Percentiles rank a stretch among this genome's conserved stretches.
Conservation (phyloP, 2,888 invertebrate species). For the Macaria notata region DNA sequence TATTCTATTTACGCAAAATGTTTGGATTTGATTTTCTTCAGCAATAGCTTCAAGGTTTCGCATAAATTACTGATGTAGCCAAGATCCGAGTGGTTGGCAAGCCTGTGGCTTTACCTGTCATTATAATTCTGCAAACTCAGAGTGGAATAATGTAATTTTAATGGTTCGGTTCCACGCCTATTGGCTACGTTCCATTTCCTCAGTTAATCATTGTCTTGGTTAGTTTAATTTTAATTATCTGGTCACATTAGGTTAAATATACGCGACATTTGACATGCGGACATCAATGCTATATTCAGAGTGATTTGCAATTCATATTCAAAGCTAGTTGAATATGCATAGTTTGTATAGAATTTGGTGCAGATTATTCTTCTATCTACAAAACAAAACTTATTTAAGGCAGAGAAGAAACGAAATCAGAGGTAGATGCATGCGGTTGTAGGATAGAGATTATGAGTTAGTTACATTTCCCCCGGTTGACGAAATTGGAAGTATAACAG, state of each 20-base stretch:
- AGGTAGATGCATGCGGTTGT: too few relatives aligned
- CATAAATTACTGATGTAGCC: slow-evolving; percentile 14
- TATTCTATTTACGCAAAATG: slow-evolving; percentile 14
- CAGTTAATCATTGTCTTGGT: slow-evolving; percentile 6
- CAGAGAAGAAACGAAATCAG: too few relatives aligned
- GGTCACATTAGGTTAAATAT: neutral
- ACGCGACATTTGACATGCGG: too few relatives aligned
- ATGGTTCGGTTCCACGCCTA: slow-evolving; percentile 3
- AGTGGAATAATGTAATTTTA: slow-evolving; percentile 19
- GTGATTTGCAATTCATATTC: too few relatives aligned
- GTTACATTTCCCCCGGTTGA: neutral
- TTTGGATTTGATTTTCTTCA: slow-evolving; percentile 10
- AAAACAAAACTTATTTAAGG: too few relatives aligned
- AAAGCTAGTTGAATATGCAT: too few relatives aligned
- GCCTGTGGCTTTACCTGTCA: slow-evolving; percentile 16
- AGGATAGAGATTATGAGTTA: too few relatives aligned
- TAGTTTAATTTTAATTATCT: slow-evolving; percentile 2
- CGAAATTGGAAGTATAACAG: slow-evolving; percentile 15
- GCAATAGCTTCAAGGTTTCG: slow-evolving; percentile 15
- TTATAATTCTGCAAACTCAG: slow-evolving; percentile 15
- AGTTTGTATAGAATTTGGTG: too few relatives aligned
- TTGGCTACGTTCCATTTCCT: slow-evolving; percentile 14
- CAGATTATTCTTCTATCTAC: too few relatives aligned
- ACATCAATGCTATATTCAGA: too few relatives aligned
- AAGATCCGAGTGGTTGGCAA: slow-evolving; percentile 17